Base-by-base conservation (phyloP, 2,888 invertebrate species). In the Conops quadrifasciatus region DNA sequence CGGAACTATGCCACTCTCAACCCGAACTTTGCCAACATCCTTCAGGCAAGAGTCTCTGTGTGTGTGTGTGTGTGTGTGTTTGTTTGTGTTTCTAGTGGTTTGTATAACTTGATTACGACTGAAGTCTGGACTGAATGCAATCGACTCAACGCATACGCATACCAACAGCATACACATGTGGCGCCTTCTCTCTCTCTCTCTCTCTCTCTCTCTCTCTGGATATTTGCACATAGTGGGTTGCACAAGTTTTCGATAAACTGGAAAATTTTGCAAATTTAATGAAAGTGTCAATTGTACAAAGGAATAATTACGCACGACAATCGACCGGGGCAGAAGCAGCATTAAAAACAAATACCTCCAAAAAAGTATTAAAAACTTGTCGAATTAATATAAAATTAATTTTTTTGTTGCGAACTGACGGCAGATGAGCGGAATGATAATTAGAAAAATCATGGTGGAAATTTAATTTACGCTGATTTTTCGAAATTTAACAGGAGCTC, bases 61-160 rank as follows among this genome's bases (percentile, higher is more conserved):
- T 47, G 2, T 49, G 53, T 60, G 53, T 65, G 30, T 60, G 19
- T 70, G 64, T 51, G 19, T 26, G 1, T 30, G n/a, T 49, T 49
- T 30, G 21, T 49, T 49, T 36, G 19, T 51, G 19, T 24, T 51
- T 15, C 13, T 36, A n/a, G n/a, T 11, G n/a, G 26, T 47, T 63
- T 64, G 64, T 24, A 49, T 47, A 16, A 64, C 49, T 15, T 21
- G 21, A n/a, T n/a, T 21, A 53, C 21, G 36, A 36, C 9, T 9
- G 53, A 9, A 53, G 19, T 21, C 19, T 21, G 9, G 53, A n/a
- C 16, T 19, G n/a, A 49, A 49, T 19, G 7, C 4, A 49, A 13
- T n/a, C 53, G 21, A 21, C 53, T 53, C 53, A n/a, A 21, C 53
- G 53, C 36, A 36, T 36, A 4, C 36, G 36, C 36, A 36, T 36